These are phyloP conservation scores for Acanthisitta chloris DNA, from an alignment of 2,113 vertebrate genomes.

Conservation along the genomic window DNA sequence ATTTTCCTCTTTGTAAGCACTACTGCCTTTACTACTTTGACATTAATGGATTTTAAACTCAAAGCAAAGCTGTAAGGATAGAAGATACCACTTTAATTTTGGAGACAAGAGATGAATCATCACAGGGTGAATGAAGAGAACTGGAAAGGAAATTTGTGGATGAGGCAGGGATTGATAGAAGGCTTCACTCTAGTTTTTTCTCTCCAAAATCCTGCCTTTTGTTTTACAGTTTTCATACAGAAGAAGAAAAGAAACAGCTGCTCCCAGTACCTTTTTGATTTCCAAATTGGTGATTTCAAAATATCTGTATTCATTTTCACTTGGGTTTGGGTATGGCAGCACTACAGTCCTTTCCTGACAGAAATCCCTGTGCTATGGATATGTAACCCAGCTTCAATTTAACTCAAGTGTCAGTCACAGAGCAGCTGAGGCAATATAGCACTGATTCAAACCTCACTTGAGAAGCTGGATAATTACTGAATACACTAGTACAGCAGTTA, in stretches of 20 bases:
- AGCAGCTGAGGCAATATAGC: neutral
- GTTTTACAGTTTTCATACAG: neutral
- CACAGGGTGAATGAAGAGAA: neutral
- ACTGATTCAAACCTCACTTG: neutral
- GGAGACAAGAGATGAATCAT: neutral
- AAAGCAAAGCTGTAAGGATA: neutral
- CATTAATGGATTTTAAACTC: neutral
- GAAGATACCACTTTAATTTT: neutral
- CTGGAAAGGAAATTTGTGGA: neutral
- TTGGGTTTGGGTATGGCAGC: neutral
- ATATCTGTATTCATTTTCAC: neutral
- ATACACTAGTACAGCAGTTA: neutral
- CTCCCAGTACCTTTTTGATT: neutral
- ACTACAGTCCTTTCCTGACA: neutral
- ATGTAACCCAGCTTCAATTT: neutral
- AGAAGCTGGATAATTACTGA: neutral
- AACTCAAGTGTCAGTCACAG: neutral
- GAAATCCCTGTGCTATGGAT: neutral
- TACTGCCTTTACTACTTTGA: neutral
- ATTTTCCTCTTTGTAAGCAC: neutral
- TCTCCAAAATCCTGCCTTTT: neutral
- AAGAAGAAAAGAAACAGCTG: neutral
- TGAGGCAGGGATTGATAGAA: neutral
- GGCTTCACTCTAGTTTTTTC: neutral
- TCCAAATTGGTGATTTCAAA: neutral